Conservation (phyloP, 2,888 invertebrate genomes). For the Shargacucullia verbasci region DNA sequence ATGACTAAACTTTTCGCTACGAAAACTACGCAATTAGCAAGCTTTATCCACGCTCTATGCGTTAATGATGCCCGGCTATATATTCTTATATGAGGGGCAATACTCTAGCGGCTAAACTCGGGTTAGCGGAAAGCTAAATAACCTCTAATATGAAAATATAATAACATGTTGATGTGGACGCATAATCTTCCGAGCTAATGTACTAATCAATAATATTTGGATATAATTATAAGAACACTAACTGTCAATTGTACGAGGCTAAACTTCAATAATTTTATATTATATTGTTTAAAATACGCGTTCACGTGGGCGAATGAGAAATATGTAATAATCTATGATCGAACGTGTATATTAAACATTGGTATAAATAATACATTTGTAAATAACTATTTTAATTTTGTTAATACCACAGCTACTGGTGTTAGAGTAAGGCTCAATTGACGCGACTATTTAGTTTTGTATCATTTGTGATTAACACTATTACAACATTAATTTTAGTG, state of each 20-base stretch:
- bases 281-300: constrained; percentile 20
- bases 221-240: constrained; percentile 42
- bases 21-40: constrained; percentile 25
- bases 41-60: constrained; percentile 1
- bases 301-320: neutral
- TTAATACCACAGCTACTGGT: constrained; percentile 40
- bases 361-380: constrained; percentile 31
- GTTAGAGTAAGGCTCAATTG: constrained; percentile 39
- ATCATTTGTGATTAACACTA: constrained; percentile 1
- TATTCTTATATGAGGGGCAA: constrained; percentile 8
- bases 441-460: constrained; percentile 23
- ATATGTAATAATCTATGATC: neutral
- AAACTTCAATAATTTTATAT: constrained; percentile 6
- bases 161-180: constrained; percentile 10
- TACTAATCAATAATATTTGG: constrained; percentile 37
- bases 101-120: constrained; percentile 31
- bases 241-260: constrained; percentile 15
- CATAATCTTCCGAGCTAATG: constrained; percentile 19
- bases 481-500: neutral
- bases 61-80: constrained; percentile 7
- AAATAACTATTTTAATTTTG: constrained; percentile 37
- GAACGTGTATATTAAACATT: constrained; percentile 18
- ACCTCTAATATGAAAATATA: constrained; percentile 39
- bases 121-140: constrained; percentile 39
- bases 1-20: constrained; percentile 50